Base-by-base conservation (phyloP, 2,888 invertebrate species). In the Xestia c-nigrum region DNA sequence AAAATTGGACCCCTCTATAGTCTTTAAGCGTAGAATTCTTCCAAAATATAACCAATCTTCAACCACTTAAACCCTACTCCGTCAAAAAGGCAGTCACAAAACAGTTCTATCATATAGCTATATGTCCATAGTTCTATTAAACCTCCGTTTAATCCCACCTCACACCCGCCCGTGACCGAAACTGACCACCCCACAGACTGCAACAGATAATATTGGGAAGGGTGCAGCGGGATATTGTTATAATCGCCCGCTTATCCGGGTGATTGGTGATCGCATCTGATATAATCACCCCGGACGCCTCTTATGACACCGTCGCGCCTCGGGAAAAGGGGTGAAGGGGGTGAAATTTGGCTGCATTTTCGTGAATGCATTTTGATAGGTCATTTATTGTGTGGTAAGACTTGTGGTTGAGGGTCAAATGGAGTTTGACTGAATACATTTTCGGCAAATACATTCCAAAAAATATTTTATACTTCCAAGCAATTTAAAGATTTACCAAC, bases 221-320 rank as follows among this genome's bases (percentile, higher is more conserved):
- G 82, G 69, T 85, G 85, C 70, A 74, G 55, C 59, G 81, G 80
- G 74, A 74, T 80, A 84, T 71, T 75, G 85, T 75, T 55, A 75
- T 68, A 82, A 75, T 82, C 67, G 40, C 47, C 81, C 69, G 74
- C 85, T 85, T 85, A 71, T 59, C 46, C 75, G 75, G 52, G 46
- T 68, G 81, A 81, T 85, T 68, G 81, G 81, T 71, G 75, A 75
- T 81, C 75, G 59, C 81, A 82, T 81, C 82, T 82, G 82, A 81
- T 81, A 82, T 71, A 61, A 82, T 80, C 80, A 12, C 69, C 61
- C 9, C 70, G 59, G 59, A 46, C 82, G 24, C 81, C 83, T 81
- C 82, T 74, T 72, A 46, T 65, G 50, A 74, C 83, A 82, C 67
- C 71, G 55, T 52, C 38, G 68, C 3, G 38, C 43, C 6, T 40